Evolutionary conservation across 2,888 invertebrate genomes (phyloP).

Genomic region (Pyrocoelia pectoralis): DNA sequence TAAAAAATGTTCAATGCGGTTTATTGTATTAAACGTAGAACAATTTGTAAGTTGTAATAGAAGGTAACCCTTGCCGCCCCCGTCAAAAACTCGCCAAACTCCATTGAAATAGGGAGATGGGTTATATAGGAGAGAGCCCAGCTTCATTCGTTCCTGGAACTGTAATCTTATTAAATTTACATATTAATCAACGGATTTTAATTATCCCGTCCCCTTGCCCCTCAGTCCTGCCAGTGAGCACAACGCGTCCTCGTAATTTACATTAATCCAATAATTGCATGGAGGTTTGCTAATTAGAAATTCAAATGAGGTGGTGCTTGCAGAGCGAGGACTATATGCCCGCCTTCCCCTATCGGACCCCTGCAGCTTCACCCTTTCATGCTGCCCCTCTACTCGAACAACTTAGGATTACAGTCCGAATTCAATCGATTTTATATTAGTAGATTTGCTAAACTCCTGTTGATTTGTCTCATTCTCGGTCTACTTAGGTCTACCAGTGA

Average conservation of each 20-base stretch:
- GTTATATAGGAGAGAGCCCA: slow-evolving; percentile 45
- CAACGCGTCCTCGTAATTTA: slow-evolving; percentile 85
- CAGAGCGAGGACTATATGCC: slow-evolving; percentile 61
- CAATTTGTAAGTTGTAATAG: slow-evolving; percentile 33
- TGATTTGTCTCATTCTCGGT: slow-evolving; percentile 36
- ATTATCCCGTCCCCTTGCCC: slow-evolving; percentile 79
- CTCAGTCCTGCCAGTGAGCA: slow-evolving; percentile 57
- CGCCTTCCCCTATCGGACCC: slow-evolving; percentile 47
- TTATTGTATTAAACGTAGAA: slow-evolving; percentile 30
- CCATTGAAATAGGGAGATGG: slow-evolving; percentile 47
- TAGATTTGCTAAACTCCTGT: slow-evolving; percentile 39
- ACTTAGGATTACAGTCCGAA: slow-evolving; percentile 58
- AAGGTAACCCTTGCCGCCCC: slow-evolving; percentile 32
- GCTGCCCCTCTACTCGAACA: slow-evolving; percentile 41
- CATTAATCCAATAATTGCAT: slow-evolving; percentile 94
- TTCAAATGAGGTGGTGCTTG: slow-evolving; percentile 87
- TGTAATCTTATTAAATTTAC: slow-evolving; percentile 98
- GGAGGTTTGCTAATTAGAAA: slow-evolving; percentile 92
- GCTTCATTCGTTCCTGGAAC: slow-evolving; percentile 83
- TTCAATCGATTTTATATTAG: slow-evolving; percentile 59
- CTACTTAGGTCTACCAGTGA: slow-evolving; percentile 27
- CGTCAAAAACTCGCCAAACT: slow-evolving; percentile 40
- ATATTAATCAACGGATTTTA: slow-evolving; percentile 98
- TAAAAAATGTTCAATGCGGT: slow-evolving; percentile 25
- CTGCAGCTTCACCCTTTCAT: slow-evolving; percentile 48